Base-by-base conservation (phyloP, 2,888 invertebrate species). In the Megaustenia siamemsis region DNA sequence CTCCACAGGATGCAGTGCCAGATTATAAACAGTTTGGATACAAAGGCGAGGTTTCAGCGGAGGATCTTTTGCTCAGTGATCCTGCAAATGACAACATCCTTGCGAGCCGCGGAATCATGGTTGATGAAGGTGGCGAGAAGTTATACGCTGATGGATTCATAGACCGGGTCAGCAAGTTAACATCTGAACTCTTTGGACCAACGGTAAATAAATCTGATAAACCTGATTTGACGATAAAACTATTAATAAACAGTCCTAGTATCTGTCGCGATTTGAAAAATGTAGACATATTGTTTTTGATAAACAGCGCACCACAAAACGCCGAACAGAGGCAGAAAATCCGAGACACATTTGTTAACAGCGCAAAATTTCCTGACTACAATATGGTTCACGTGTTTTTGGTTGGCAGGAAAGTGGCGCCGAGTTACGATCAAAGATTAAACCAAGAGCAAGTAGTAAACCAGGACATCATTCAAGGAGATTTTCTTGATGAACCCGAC, bases 391-490 rank as follows among this genome's bases (percentile, higher is more conserved):
- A 84, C 38, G 75, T 84, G 43, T 84, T 84, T 66, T 38, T 84
- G 24, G 60, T 84, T 18, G 84, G 84, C 21, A 45, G 38, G 12
- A 60, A 75, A 15, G 40, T 3, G 15, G 63, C 80, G 18, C 53
- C 66, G 21, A 71, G 45, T 28, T 38, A 66, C 12, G 80, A 84
- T 49, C 73, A 63, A 6, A 75, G 38, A 10, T 75, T 84, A 4
- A 66, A 84, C 32, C 56, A 60, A 28, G 84, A 84, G 24, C 60
- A 79, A 28, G 28, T 35, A 32, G 6, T 24, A 1, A 53, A 75
- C 56, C 60, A 45, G 6, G 84, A 84, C 35, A 71, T 84, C 18
- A 53, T 80, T 3, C 79, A 80, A 76, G 84, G 84, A 38, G 80
- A 73, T 38, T 84, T 80, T 43, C 5, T 49, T 18, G 84, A 84